Base-by-base conservation (phyloP, 2,888 invertebrate genomes). In the Fragum whitleyi region DNA sequence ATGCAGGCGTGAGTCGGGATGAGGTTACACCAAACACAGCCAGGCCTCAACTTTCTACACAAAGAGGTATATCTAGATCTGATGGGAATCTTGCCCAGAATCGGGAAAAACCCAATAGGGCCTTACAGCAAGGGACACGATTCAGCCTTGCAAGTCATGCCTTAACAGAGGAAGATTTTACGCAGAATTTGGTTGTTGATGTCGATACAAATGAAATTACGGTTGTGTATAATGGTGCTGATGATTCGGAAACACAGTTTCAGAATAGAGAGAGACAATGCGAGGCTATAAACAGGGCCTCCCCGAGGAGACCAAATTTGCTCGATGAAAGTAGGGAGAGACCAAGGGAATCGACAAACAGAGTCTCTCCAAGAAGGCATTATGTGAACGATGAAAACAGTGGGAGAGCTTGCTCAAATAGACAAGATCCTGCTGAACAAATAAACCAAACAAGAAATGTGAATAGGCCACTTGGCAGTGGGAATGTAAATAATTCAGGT, bases 131-230 rank as follows among this genome's bases (percentile, higher is more conserved):
- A 23, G 61, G 61, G 23, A 65, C 65, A 23, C n/a, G 65, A 65
- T n/a, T 19, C 16, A 65, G 65, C 11, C 65, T 65, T 65, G 65
- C 65, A 23, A 36, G 23, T 23, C 65, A 65, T n/a, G 14, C 39
- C 11, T 42, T 65, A 26, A 14, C 70, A 23, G 73, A 77, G 42
- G 47, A n/a, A 21, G 47, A 65, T 53, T 39, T 55, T 29, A 57
- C 51, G 2, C 71, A 67, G 32, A 57, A 75, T 42, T 28, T 75
- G 23, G 79, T 79, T 14, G 79, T 79, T 9, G 75, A 79, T 61
- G 79, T 79, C 5, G 79, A 79, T 53, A 75, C 75, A 67, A 72
- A 79, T 68, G 68, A 78, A 28, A 65, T 82, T 9, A 53, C 73
- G 55, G 62, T 78, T 68, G 73, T 82, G 23, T 78, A 78, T 73